Evolutionary conservation across 2,113 vertebrate species (phyloP).

Genomic region (Larimichthys crocea): DNA sequence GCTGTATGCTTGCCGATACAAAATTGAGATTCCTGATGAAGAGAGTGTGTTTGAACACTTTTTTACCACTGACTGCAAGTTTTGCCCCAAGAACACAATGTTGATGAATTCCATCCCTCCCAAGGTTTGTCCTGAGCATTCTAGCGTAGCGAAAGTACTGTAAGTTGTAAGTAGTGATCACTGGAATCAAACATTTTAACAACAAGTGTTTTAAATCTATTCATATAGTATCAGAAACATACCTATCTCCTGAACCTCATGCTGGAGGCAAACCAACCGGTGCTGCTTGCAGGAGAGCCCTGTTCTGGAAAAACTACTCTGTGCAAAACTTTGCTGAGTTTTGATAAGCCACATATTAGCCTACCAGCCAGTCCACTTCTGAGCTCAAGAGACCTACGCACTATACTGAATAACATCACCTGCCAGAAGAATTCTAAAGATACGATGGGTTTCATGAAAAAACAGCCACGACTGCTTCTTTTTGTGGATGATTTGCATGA

Average conservation of each 20-base stretch:
- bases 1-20: slow-evolving; percentile 73
- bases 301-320: slow-evolving; percentile 86
- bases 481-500: slow-evolving; percentile 89
- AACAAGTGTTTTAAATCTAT: slow-evolving; percentile 6
- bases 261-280: slow-evolving; percentile 81
- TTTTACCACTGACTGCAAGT: slow-evolving; percentile 64
- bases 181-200: slow-evolving; percentile 5
- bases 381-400: slow-evolving; percentile 71
- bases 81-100: slow-evolving; percentile 49
- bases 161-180: not conserved
- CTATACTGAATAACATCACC: slow-evolving; percentile 72
- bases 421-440: slow-evolving; percentile 26
- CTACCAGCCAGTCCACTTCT: slow-evolving; percentile 75
- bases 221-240: slow-evolving; percentile 81
- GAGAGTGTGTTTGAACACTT: slow-evolving; percentile 86
- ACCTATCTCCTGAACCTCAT: slow-evolving; percentile 82
- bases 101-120: slow-evolving; percentile 63
- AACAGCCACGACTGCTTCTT: slow-evolving; percentile 75
- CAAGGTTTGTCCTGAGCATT: slow-evolving; percentile 81
- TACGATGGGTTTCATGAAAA: not conserved
- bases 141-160: not conserved
- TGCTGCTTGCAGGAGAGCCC: slow-evolving; percentile 85
- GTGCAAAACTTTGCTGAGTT: slow-evolving; percentile 79
- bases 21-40: slow-evolving; percentile 76
- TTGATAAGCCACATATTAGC: slow-evolving; percentile 66